Base-by-base conservation (phyloP, 1,140 invertebrate species). In the Sitobion miscanthi region DNA sequence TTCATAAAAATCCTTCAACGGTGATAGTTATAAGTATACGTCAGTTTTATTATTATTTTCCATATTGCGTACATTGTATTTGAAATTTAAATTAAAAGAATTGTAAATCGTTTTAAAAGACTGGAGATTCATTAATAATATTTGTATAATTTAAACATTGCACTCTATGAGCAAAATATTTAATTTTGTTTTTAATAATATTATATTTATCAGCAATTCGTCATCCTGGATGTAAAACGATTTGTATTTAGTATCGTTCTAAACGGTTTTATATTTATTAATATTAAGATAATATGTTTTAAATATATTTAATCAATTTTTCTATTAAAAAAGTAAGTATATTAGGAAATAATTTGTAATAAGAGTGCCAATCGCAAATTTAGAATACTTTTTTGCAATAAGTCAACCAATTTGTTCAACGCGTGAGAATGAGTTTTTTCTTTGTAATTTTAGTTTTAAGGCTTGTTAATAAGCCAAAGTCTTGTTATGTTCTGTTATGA, bases 81-180 rank as follows among this genome's bases (percentile, higher is more conserved):
- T 38, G 8, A 83, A 83, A 83, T 83, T n/a, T 17, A 77, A 89
- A 89, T 1, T 9, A 54, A 54, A 89, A 88, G 9, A 23, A 25
- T 21, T 88, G 9, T 88, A 49, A 83, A 47, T 87, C 23, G 20
- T 87, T 87, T 87, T 88, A 38, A 89, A 89, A 89, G 88, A 89
- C 52, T 89, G 88, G 88, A 89, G 47, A 89, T 42, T 57, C 38
- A 89, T 30, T 88, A 88, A 35, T 88, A n/a, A 52, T 88, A 25
- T 88, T n/a, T 35, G 35, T 54, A 89, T 54, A 17, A 35, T 25
- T 85, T 45, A 45, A 14, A 85, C 23, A 85, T 85, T 77, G 62
- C n/a, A 77, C n/a, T 77, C 14, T 77, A 77, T 17, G 62, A 77
- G 30, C 62, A 77, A 14, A 77, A 77, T n/a, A n/a, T 77, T 47